phyloP scores from a whole-genome alignment of 2,888 invertebrate genomes.

The Auanema sp. region DNA sequence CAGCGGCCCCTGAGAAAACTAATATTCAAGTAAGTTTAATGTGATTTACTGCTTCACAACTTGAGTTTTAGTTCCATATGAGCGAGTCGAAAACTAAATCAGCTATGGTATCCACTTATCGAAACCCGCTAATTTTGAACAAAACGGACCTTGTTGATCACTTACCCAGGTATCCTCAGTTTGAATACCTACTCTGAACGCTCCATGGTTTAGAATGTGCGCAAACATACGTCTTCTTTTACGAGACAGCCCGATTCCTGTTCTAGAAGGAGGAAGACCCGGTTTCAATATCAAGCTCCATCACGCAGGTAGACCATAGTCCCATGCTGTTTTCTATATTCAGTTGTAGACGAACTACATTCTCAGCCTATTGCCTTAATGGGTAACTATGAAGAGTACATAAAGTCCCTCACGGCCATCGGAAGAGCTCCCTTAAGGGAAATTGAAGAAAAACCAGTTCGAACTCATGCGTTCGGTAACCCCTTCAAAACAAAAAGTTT shows the following conservation, averaged over 20 bases:
- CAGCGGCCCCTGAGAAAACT: neutral
- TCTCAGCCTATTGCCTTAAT: conserved; percentile 94
- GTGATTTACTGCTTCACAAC: neutral
- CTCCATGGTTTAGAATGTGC: conserved; percentile 77
- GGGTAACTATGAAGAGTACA: conserved; percentile 99
- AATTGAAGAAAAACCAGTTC: conserved; percentile 88
- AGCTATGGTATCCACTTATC: conserved; percentile 69
- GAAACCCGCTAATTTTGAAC: conserved; percentile 94
- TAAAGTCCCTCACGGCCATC: conserved; percentile 76
- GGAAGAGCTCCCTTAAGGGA: conserved; percentile 65
- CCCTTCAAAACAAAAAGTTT: conserved; percentile 83
- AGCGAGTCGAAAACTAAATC: conserved; percentile 12
- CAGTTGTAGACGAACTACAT: conserved; percentile 87
- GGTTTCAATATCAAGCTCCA: conserved; percentile 76
- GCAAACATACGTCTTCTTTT: conserved; percentile 75
- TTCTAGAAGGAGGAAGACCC: conserved; percentile 69
- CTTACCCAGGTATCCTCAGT: conserved; percentile 17
- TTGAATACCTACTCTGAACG: too few species aligned
- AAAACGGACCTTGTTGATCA: conserved; percentile 66
- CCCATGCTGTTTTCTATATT: neutral
- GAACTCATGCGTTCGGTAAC: conserved; percentile 99
- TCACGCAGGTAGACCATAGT: conserved; percentile 72
- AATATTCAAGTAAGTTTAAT: neutral
- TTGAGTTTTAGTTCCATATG: conserved; percentile 11
- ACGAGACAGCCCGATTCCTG: conserved; percentile 28